These are phyloP conservation scores for Ophion ventricosus DNA, from an alignment of 2,888 invertebrate species.

Conservation along the genomic window DNA sequence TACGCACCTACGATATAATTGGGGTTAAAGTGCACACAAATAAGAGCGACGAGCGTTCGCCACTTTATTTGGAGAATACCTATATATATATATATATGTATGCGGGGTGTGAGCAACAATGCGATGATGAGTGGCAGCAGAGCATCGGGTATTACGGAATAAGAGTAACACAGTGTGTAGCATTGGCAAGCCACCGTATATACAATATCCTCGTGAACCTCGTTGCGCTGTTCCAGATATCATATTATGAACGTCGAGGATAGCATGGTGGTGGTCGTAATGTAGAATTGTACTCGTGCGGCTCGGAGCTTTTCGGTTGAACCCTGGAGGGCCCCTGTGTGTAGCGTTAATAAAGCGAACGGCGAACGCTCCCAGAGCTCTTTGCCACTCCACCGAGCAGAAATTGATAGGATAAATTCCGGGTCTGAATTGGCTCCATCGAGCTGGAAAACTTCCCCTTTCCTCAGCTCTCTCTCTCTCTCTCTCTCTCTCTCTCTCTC, in stretches of 20 bases:
- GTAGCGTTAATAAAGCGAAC: constrained; percentile 83
- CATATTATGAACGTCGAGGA: constrained; percentile 73
- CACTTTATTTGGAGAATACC: constrained; percentile 72
- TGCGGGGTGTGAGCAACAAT: constrained; percentile 75
- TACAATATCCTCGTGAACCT: constrained; percentile 44
- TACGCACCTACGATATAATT: constrained; percentile 67
- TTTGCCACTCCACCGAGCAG: constrained; percentile 87
- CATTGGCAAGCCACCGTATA: constrained; percentile 51
- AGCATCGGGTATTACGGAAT: constrained; percentile 27
- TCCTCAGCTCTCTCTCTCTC: constrained; percentile 57
- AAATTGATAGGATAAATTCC: constrained; percentile 88
- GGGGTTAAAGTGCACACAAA: constrained; percentile 75
- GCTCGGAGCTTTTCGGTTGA: constrained; percentile 70
- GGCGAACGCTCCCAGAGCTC: constrained; percentile 84
- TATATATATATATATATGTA: not conserved
- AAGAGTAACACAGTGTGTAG: constrained; percentile 17
- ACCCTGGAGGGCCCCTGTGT: constrained; percentile 77
- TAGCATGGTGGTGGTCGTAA: constrained; percentile 44
- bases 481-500: constrained; percentile 37
- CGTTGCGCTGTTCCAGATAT: constrained; percentile 69
- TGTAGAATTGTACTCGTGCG: constrained; percentile 74
- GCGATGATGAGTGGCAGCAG: constrained; percentile 68
- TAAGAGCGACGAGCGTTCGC: constrained; percentile 72
- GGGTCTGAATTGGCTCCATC: constrained; percentile 86
- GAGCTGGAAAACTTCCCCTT: constrained; percentile 84